phyloP scores from a whole-genome alignment of 2,113 vertebrate genomes.

The Trichomycterus rosablanca region DNA sequence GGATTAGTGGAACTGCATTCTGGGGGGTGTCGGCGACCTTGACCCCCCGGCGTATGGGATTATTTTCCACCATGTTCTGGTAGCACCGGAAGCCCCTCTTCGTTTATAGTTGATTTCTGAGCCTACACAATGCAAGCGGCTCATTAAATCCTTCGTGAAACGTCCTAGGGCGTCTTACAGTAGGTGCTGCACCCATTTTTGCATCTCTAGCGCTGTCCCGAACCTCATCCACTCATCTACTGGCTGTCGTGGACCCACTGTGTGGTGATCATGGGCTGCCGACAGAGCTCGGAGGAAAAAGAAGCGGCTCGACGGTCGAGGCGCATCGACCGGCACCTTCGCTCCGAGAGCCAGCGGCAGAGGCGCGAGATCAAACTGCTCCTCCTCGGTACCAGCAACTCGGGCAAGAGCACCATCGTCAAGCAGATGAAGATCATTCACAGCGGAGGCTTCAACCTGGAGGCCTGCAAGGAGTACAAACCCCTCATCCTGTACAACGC shows the following conservation, averaged over 20 bases:
- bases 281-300: constrained; percentile 99
- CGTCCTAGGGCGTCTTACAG: no score
- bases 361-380: constrained; percentile 95
- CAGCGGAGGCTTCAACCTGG: constrained; percentile 94
- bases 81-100: constrained; percentile 34
- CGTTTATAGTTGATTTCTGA: constrained; percentile 30
- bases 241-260: background rate
- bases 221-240: no score
- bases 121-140: constrained; percentile 49
- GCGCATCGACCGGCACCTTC: constrained; percentile 97
- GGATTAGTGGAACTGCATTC: no score
- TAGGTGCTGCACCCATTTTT: no score
- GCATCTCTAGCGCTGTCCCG: constrained; percentile 15
- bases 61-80: constrained; percentile 43
- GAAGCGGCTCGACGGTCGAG: constrained; percentile 95
- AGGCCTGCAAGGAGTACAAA: constrained; percentile 97
- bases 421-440: constrained; percentile 99
- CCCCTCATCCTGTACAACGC: constrained; percentile 97
- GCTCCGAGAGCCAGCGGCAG: constrained; percentile 95
- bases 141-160: no score
- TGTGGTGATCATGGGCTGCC: constrained; percentile 91
- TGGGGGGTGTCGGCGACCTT: no score
- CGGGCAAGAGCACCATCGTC: constrained; percentile 97
- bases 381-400: constrained; percentile 96
- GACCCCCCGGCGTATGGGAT: no score